Evolutionary conservation across 2,888 invertebrate genomes (phyloP), one percentile per base, ranked within the genome.

Genomic region (Andrena praecox): DNA sequence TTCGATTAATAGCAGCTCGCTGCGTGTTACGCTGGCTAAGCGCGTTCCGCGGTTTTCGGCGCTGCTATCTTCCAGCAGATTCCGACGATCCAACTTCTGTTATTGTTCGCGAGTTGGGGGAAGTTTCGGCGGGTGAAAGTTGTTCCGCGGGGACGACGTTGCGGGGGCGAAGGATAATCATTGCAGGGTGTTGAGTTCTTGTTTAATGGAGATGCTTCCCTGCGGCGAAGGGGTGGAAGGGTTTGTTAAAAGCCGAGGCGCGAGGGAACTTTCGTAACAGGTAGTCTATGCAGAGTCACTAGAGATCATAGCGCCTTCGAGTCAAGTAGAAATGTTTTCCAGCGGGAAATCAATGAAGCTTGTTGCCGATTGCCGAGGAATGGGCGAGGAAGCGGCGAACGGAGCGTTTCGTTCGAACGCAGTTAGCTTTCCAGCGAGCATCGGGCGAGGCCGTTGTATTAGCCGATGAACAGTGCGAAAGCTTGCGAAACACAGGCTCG

Each of bases 401-500:
- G 42, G 4, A 12, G 12, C 0, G 4, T 42, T 4, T 12, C 12
- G 42, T 0, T 12, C 12, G 12, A 52, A 2, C 52, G 52, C 20
- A 20, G 52, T 20, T 20, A 56, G 12, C 27, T 56, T 4, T 10
- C 27, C 20, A 54, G 33, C 62, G 8, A 33, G n/a, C 10, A 8
- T 6, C 16, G 31, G 16, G 2, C 31, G 31, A 31, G 24, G 24
- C 10, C 3, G 20, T 56, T 56, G 33, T n/a, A 10, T 33, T 31
- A 31, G n/a, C 8, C 31, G 20, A 8, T 7, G 29, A 27, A 29
- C 35, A 48, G 59, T 12, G 60, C 24, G n/a, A 59, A 48, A 24
- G 35, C 52, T 73, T 56, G 72, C 72, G 64, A 64, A 75, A 75
- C 24, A 12, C 20, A 7, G n/a, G 3, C 35, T 24, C 16, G 63